Percentiles rank a stretch among this genome's conserved stretches.
phyloP scores from a whole-genome alignment of 1,140 invertebrate genomes.

The Drosophila kepulauana region DNA sequence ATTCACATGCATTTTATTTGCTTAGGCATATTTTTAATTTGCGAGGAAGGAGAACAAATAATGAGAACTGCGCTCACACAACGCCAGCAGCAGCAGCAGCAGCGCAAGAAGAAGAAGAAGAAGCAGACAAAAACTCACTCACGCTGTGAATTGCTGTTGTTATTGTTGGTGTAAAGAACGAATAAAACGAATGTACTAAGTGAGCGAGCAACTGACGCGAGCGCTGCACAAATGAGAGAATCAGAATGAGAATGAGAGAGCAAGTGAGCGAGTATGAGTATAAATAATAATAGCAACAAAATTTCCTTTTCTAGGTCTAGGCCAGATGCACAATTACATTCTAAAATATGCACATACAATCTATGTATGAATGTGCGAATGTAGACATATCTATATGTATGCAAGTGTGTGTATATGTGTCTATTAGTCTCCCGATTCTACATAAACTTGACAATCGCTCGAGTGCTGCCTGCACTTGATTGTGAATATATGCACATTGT shows the following conservation, averaged over 20 bases:
- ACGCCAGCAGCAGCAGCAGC: constrained; percentile 13
- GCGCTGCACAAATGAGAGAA: constrained; percentile 24
- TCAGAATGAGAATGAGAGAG: constrained; percentile 40
- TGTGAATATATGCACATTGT: constrained; percentile 12
- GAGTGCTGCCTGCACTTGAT: constrained; percentile 47
- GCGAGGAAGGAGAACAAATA: constrained; percentile 84
- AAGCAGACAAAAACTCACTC: constrained; percentile 26
- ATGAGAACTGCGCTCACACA: constrained; percentile 49
- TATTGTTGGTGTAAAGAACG: constrained; percentile 11
- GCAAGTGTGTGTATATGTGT: background rate
- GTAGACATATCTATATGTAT: constrained; percentile 9
- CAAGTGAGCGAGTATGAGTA: constrained; percentile 51
- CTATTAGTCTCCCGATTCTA: constrained; percentile 44
- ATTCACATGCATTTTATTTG: constrained; percentile 70
- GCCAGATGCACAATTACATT: constrained; percentile 85
- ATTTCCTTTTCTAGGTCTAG: constrained; percentile 85
- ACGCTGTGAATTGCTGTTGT: constrained; percentile 15
- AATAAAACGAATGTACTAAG: constrained; percentile 23
- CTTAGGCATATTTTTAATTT: constrained; percentile 82
- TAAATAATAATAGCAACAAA: constrained; percentile 84
- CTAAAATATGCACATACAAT: constrained; percentile 81
- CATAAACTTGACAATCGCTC: constrained; percentile 41
- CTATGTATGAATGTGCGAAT: constrained; percentile 18
- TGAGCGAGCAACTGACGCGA: constrained; percentile 3
- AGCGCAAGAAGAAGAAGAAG: constrained; percentile 11